Evolutionary conservation across 2,888 invertebrate genomes (phyloP), one percentile per base, ranked within the genome.

Genomic region (Galerucella calmariensis): DNA sequence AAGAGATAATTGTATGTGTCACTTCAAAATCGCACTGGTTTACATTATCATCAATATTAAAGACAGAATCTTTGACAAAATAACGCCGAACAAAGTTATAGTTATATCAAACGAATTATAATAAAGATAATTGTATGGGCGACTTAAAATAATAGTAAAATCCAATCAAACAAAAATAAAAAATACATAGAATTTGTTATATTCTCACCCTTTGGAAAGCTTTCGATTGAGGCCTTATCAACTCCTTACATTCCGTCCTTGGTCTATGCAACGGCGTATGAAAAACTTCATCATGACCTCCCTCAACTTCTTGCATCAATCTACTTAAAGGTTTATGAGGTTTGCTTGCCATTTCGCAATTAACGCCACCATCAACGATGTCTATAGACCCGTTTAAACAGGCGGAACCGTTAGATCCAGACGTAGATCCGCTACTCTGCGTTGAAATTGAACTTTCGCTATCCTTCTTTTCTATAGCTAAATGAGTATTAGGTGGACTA

Each of bases 301-400:
- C 70, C 5, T 79, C 80, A 5, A 75, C 75, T 44, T 82, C 81
- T 12, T 77, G 80, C 66, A 77, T 80, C 74, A 82, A 92, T 46
- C 94, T 89, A 14, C 92, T 91, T 69, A 94, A 84, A 2, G 94
- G 93, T 80, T 92, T 92, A 85, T 94, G 94, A 53, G 91, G 90
- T 85, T 91, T 91, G 69, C 90, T 84, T 48, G 88, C 82, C 41
- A 82, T 77, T 68, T 79, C 79, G 67, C 72, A 77, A 72, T 65
- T 75, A 72, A 63, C 69, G 20, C 75, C 76, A 41, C 81, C 80
- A 67, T 82, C 82, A n/a, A 79, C 76, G 14, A 75, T 75, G 24
- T 81, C 81, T 16, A 58, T 67, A 11, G 82, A 82, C 73, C 77
- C 77, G 24, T 78, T 79, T 24, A 62, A 70, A 2, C 82, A 82